These are phyloP conservation scores for Cyprinella venusta DNA, from an alignment of 2,797 vertebrate species.

Conservation along the genomic window DNA sequence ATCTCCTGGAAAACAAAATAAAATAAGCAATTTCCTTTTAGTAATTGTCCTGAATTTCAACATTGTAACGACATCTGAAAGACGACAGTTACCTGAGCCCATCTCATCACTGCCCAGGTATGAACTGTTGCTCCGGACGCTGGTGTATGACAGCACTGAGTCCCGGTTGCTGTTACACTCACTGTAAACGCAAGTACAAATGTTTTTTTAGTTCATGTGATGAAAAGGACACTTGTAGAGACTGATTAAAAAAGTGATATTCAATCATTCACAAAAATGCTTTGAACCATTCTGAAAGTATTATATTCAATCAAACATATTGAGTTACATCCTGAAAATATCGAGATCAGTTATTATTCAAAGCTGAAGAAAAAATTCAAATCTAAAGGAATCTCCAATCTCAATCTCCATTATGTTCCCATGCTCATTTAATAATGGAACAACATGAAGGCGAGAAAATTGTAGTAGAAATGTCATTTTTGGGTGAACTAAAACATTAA, in stretches of 20 bases:
- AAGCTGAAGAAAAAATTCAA: not conserved
- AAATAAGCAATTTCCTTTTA: not conserved
- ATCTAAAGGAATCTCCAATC: not conserved
- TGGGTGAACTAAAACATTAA: not conserved
- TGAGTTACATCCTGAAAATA: not conserved
- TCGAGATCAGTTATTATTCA: not conserved
- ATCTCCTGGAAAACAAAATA: constrained; percentile 80
- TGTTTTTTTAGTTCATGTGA: not conserved
- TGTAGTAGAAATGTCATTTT: not conserved
- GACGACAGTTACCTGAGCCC: constrained; percentile 90
- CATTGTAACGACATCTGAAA: not conserved
- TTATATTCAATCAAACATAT: not conserved
- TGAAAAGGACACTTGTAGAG: not conserved
- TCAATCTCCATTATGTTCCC: not conserved
- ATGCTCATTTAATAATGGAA: not conserved
- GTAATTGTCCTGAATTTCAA: not conserved
- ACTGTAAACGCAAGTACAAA: constrained; percentile 68
- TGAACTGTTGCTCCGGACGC: constrained; percentile 95
- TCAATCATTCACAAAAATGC: not conserved
- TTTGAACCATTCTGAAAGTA: not conserved
- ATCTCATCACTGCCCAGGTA: constrained; percentile 98
- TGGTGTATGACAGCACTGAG: constrained; percentile 96
- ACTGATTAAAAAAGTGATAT: not conserved
- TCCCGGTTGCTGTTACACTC: constrained; percentile 99
- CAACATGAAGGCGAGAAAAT: not conserved